Conservation (phyloP, 2,113 vertebrate species). For the Bos javanicus region DNA sequence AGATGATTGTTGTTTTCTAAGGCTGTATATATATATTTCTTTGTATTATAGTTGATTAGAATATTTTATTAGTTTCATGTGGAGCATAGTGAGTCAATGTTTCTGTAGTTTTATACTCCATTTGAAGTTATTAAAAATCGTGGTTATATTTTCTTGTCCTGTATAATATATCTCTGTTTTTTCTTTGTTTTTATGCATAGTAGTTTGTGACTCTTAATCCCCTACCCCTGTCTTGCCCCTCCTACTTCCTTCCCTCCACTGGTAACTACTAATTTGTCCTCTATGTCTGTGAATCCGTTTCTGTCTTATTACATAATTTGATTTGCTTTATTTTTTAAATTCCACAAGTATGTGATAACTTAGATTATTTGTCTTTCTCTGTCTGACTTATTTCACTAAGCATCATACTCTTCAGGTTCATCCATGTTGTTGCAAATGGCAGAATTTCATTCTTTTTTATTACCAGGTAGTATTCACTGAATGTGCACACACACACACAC, state of each 20-base stretch:
- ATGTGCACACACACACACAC: neutral
- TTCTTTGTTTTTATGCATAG: neutral
- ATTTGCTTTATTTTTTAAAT: neutral
- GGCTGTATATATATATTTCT: neutral
- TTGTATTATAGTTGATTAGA: neutral
- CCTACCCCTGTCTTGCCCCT: neutral
- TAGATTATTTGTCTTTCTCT: neutral
- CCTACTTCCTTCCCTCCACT: neutral
- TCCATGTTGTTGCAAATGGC: neutral
- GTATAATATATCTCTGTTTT: neutral
- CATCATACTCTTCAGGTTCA: neutral
- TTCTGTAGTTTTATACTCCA: neutral
- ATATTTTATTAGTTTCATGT: neutral
- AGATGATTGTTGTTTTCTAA: neutral
- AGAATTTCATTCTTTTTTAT: neutral
- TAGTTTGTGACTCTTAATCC: neutral
- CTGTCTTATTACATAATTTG: neutral
- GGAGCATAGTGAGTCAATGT: neutral
- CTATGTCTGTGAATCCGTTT: neutral
- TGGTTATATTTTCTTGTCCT: neutral
- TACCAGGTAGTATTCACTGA: neutral
- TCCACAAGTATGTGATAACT: neutral
- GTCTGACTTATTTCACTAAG: neutral
- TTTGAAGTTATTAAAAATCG: neutral
- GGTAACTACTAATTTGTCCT: neutral